Evolutionary conservation across 2,113 vertebrate species (phyloP), one percentile per base, ranked within the genome.

Genomic region (Speoplatyrhinus poulsoni): DNA sequence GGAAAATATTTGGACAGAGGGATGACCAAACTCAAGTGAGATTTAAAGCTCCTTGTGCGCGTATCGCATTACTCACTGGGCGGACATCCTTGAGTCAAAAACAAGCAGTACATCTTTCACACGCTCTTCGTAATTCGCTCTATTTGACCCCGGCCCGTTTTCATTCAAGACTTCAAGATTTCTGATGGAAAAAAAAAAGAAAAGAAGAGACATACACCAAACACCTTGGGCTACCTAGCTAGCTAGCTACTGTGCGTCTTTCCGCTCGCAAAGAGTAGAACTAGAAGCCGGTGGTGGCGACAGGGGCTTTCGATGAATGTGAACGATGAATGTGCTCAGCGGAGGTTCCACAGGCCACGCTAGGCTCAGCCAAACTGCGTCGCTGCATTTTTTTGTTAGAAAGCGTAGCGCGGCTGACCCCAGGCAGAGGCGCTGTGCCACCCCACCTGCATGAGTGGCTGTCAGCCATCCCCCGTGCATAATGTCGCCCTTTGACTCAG

Each of bases 1-100:
- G 64, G 60, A 65, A 90, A 87, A 87, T 85, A 85, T 90, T 85
- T 84, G 78, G 60, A 69, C 62, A 88, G 85, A 80, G 36, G 58
- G 70, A 70, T 76, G 81, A 81, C 82, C 70, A 50, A 56, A 80
- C 68, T 69, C 64, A 62, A 77, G 77, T 72, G 71, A 73, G 79
- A 81, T 77, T 82, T 69, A 60, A 41, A 41, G 67, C 72, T 76
- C 16, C 55, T 55, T 67, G 76, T 69, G 54, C 68, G 60, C 41
- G 75, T 59, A 57, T 73, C 50, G 81, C 77, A 60, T 79, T 73
- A 60, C 76, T 82, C 13, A 3, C 65, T 32, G 59, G 53, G 65
- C 26, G 67, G 66, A 64, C 75, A 69, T 69, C 59, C 59, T 36
- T 75, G 72, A 41, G 76, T 78, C 72, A 80, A 57, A 74, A 54